Conservation (phyloP, 2,888 invertebrate species). For the Folsomia candida region DNA sequence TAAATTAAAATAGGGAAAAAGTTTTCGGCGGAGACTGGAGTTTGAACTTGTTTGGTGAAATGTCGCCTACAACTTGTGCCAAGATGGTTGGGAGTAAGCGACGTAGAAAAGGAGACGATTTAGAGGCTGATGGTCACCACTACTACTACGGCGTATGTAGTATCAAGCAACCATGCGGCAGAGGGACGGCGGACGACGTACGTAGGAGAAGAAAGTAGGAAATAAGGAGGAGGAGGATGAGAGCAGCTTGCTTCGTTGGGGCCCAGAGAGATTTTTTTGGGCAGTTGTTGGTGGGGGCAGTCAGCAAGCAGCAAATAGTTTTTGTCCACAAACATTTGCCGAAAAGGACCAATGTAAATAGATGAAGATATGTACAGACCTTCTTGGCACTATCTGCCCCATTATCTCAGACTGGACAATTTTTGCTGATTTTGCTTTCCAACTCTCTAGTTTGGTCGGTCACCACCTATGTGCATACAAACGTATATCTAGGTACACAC, state of each 20-base stretch:
- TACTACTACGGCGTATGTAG: too few relatives aligned
- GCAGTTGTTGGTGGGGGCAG: background rate
- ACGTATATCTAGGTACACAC: too few relatives aligned
- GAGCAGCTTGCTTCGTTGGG: background rate
- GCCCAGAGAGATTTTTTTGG: background rate
- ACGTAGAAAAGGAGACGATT: background rate
- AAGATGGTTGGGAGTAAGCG: background rate
- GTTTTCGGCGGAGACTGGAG: background rate
- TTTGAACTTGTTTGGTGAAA: background rate
- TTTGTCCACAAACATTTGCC: background rate
- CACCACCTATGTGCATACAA: background rate
- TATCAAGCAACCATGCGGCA: too few relatives aligned
- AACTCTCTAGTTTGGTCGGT: background rate
- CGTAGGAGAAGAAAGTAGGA: too few relatives aligned
- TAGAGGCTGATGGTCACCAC: background rate
- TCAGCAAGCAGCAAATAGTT: background rate
- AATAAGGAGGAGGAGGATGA: background rate
- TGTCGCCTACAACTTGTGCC: background rate
- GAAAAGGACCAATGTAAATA: slow-evolving; percentile 10
- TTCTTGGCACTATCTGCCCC: slow-evolving; percentile 21
- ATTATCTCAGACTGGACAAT: slow-evolving; percentile 15
- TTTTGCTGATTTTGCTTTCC: slow-evolving; percentile 17
- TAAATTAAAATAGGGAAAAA: background rate
- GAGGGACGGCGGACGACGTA: too few relatives aligned
- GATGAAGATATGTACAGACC: slow-evolving; percentile 16